Evolutionary conservation across 1,140 invertebrate genomes (phyloP), one percentile per base, ranked within the genome.

Genomic region (Diabrotica undecimpunctata): DNA sequence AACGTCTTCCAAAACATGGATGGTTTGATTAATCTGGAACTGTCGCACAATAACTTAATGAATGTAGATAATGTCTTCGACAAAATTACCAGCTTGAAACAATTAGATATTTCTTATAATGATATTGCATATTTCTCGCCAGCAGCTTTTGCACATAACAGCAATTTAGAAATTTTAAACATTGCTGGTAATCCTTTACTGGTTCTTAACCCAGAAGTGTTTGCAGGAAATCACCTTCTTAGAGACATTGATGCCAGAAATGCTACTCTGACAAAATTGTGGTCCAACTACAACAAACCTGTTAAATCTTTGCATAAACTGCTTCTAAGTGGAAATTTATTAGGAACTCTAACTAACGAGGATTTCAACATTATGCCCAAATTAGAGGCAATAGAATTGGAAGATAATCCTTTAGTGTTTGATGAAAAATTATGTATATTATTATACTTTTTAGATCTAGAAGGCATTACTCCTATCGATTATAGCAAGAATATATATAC

Each of bases 121-220:
- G 65, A 71, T 54, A 65, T 75, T 35, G 63, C 63, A 7, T 13
- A 64, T 8, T 59, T 83, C 14, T 82, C 86, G n/a, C 76, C 78
- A 4, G 79, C 85, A 56, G 81, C 87, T 62, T 90, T 92, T 73
- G 76, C 79, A 69, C 73, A 84, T 68, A 88, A 87, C 68, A 82
- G 78, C 41, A 81, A 84, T 51, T 76, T 92, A 57, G 81, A 79
- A 6, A 90, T 85, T 76, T 72, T 92, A 2, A 87, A 83, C 74
- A 79, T 92, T 51, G 86, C 88, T 66, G 85, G 86, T 7, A 92
- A 92, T 75, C 85, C 86, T 6, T 77, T 92, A 51, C 83, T 81
- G 66, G 80, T 83, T 10, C 73, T 92, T 1, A 86, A 88, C 52
- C 82, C 86, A 0, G 83, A 86, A 39, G 80, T 88, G 3, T 91